Evolutionary conservation across 2,113 vertebrate species (phyloP).

Genomic region (Gymnarchus niloticus): DNA sequence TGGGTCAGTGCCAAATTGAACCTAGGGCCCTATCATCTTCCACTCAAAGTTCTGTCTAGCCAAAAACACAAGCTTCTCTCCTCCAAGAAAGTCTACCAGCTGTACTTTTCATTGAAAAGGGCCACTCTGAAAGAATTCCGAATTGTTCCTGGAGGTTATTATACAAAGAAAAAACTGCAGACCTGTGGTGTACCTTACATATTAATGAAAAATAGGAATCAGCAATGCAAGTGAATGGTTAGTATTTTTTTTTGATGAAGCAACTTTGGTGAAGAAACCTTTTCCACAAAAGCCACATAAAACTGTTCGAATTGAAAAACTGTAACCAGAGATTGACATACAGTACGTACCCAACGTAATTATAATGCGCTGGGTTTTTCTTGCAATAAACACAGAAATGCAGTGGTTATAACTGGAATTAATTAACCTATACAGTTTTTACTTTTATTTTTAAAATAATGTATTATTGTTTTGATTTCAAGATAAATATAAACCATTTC

Average conservation of each 20-base stretch:
- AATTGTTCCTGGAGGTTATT: conserved; percentile 7
- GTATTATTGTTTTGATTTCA: too few relatives aligned
- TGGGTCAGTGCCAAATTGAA: background rate
- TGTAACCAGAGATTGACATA: too few relatives aligned
- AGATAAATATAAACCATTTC: background rate
- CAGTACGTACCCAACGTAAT: too few relatives aligned
- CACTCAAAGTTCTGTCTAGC: background rate
- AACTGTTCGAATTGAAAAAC: background rate
- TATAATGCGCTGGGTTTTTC: too few relatives aligned
- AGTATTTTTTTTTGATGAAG: background rate
- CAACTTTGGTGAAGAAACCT: background rate
- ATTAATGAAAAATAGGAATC: background rate
- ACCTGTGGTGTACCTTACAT: background rate
- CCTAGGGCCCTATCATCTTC: background rate
- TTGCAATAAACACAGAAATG: too few relatives aligned
- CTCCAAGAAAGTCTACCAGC: background rate
- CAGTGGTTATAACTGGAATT: too few relatives aligned
- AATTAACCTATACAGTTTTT: too few relatives aligned
- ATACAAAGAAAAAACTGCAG: background rate
- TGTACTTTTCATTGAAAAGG: conserved; percentile 4
- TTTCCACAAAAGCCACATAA: background rate
- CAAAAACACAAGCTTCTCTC: background rate
- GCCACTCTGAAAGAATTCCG: background rate
- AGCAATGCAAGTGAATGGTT: background rate
- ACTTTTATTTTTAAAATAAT: too few relatives aligned